These are phyloP conservation scores for Holothuria scabra DNA, from an alignment of 53 echinoderm and acorn worm species.

Conservation along the genomic window DNA sequence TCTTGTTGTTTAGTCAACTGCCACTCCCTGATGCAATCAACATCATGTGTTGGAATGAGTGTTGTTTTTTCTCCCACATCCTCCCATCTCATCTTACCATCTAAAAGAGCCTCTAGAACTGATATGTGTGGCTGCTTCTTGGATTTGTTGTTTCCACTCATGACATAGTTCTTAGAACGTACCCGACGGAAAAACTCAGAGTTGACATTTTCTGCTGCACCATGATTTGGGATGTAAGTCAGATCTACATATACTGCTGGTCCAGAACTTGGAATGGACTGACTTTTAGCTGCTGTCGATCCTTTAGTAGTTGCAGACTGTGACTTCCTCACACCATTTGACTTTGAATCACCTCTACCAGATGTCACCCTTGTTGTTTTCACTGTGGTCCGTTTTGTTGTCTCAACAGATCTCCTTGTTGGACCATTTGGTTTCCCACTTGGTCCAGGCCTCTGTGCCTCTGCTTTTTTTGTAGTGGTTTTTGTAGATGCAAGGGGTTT, in stretches of 20 bases:
- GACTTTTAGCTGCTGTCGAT: slow-evolving; percentile 65
- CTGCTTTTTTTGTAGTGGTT: slow-evolving; percentile 72
- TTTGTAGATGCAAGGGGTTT: slow-evolving; percentile 29
- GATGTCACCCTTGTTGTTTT: slow-evolving; percentile 67
- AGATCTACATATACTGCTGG: slow-evolving; percentile 92
- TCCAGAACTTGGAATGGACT: slow-evolving; percentile 84
- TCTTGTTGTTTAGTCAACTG: slow-evolving; percentile 80
- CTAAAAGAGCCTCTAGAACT: slow-evolving; percentile 88
- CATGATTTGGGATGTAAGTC: slow-evolving; percentile 92
- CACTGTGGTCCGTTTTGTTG: slow-evolving; percentile 69
- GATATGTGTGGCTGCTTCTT: slow-evolving; percentile 75
- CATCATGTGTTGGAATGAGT: slow-evolving; percentile 95
- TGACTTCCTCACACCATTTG: slow-evolving; percentile 74
- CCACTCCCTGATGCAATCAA: slow-evolving; percentile 79
- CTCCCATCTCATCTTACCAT: slow-evolving; percentile 91
- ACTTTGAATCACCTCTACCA: slow-evolving; percentile 68
- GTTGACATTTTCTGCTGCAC: slow-evolving; percentile 85
- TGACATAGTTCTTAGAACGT: slow-evolving; percentile 90
- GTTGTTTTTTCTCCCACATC: slow-evolving; percentile 76
- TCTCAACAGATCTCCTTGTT: slow-evolving; percentile 59
- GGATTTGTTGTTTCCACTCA: slow-evolving; percentile 88
- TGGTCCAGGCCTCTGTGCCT: slow-evolving; percentile 80
- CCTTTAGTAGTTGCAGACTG: slow-evolving; percentile 52
- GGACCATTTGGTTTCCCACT: slow-evolving; percentile 64
- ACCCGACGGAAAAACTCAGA: slow-evolving; percentile 95